Conservation (phyloP, 2,113 vertebrate genomes). For the Rhegmatorhina hoffmannsi region DNA sequence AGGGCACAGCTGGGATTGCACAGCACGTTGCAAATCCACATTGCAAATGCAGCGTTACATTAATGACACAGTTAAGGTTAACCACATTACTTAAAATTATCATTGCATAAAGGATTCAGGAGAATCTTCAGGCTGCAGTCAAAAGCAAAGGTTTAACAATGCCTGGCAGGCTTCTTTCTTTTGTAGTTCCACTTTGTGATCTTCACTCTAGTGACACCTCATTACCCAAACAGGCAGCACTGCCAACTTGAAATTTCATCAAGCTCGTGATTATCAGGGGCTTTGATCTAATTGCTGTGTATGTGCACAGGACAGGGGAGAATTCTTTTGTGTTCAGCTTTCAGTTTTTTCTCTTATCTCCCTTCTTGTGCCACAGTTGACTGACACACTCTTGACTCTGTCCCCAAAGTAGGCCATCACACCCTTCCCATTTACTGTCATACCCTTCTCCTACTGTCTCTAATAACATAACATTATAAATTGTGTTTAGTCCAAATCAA, state of each 20-base stretch:
- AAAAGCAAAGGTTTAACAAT: conserved; percentile 27
- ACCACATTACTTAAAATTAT: conserved; percentile 33
- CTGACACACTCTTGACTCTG: neutral
- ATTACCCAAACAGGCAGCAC: conserved; percentile 10
- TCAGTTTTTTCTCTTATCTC: neutral
- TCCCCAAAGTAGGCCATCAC: neutral
- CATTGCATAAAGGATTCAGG: neutral
- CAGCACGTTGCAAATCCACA: neutral
- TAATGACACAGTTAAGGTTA: conserved; percentile 12
- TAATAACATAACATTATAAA: neutral
- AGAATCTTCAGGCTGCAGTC: neutral
- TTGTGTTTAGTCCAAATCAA: neutral
- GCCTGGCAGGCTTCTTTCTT: conserved; percentile 45
- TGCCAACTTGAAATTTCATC: conserved; percentile 2
- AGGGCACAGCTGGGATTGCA: neutral
- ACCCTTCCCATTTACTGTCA: neutral
- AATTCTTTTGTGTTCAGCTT: neutral
- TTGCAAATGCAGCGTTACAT: neutral
- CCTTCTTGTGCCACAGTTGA: neutral
- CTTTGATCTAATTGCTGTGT: conserved; percentile 17
- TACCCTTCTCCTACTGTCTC: neutral
- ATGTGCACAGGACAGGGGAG: neutral
- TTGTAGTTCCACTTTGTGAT: conserved; percentile 32
- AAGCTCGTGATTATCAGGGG: neutral
- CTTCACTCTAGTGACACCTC: neutral